phyloP scores from a whole-genome alignment of 1,140 invertebrate genomes.

The Drosophila mayri region DNA sequence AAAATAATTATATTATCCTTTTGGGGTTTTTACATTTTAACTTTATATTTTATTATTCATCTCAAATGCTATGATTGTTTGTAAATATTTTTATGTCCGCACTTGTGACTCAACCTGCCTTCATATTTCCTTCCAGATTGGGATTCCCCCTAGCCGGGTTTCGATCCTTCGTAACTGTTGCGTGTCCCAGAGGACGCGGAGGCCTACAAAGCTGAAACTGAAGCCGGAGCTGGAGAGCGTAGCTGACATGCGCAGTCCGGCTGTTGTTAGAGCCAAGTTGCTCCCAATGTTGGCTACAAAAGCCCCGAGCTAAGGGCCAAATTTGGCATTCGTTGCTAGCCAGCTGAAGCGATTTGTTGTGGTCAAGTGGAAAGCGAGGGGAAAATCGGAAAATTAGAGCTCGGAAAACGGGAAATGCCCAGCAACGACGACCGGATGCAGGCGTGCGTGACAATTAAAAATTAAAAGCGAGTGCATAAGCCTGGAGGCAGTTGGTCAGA shows the following conservation, averaged over 20 bases:
- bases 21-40: too few relatives aligned
- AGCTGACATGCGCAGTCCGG: slow-evolving; percentile 57
- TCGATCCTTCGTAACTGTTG: slow-evolving; percentile 11
- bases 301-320: slow-evolving; percentile 12
- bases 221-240: neutral
- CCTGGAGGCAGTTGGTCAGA: slow-evolving; percentile 44
- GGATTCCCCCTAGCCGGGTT: slow-evolving; percentile 7
- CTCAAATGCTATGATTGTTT: neutral
- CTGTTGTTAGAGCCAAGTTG: neutral
- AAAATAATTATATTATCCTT: too few relatives aligned
- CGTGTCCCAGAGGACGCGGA: slow-evolving; percentile 4
- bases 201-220: neutral
- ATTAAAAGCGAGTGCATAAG: slow-evolving; percentile 61
- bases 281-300: slow-evolving; percentile 55
- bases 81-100: neutral
- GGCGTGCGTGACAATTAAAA: slow-evolving; percentile 67
- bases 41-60: neutral
- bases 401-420: slow-evolving; percentile 2
- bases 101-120: neutral
- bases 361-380: neutral
- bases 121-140: neutral
- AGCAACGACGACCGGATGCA: slow-evolving; percentile 53
- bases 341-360: slow-evolving; percentile 47
- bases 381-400: neutral
- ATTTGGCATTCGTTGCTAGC: slow-evolving; percentile 63